phyloP scores from a whole-genome alignment of 1,140 invertebrate species.

The Phenacoccus solenopsis region DNA sequence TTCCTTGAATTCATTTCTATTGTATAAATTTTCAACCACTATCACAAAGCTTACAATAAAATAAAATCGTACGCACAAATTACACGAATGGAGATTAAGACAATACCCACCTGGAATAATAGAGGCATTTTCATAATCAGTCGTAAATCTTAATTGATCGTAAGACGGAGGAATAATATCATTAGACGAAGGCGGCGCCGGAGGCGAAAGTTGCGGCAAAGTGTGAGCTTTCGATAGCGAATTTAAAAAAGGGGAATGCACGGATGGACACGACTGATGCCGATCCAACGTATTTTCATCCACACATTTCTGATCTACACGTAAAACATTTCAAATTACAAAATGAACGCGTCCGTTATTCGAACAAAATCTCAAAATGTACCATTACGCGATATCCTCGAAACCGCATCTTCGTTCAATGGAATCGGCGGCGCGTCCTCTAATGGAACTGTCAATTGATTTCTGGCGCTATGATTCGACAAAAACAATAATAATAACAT shows the following conservation, averaged over 20 bases:
- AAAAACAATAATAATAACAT: neutral
- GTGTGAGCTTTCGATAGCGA: conserved; percentile 9
- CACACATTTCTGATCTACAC: neutral
- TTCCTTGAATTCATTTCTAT: too few relatives aligned
- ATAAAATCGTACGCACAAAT: too few relatives aligned
- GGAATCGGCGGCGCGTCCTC: conserved; percentile 6
- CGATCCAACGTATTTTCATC: neutral
- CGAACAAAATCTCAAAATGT: too few relatives aligned
- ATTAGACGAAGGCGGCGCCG: neutral
- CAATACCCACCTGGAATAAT: conserved; percentile 1
- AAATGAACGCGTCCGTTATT: neutral
- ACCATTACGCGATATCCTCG: neutral
- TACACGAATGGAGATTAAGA: too few relatives aligned
- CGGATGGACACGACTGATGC: neutral
- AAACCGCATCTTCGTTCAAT: neutral
- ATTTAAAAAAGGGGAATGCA: conserved; percentile 9
- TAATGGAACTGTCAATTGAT: conserved; percentile 12
- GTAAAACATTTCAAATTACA: neutral
- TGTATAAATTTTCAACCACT: too few relatives aligned
- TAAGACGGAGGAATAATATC: conserved; percentile 11
- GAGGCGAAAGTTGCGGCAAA: conserved; percentile 1
- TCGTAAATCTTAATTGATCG: conserved; percentile 7
- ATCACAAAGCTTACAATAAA: too few relatives aligned
- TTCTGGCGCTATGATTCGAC: neutral
- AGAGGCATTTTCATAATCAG: conserved; percentile 9